phyloP scores from a whole-genome alignment of 2,888 invertebrate genomes.

The Metalampra italica region DNA sequence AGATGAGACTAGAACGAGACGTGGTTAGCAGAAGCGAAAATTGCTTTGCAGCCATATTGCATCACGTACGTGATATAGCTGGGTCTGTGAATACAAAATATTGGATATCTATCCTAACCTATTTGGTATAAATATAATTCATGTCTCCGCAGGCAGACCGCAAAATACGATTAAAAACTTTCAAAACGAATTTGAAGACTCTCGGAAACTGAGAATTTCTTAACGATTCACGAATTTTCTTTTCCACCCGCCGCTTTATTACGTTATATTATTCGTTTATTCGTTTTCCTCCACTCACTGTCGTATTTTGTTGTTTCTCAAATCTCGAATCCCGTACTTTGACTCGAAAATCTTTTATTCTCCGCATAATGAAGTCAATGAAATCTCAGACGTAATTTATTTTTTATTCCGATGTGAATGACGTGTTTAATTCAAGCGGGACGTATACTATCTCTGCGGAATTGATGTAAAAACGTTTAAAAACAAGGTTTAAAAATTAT shows the following conservation, averaged over 20 bases:
- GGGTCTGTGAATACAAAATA: background rate
- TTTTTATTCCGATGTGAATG: background rate
- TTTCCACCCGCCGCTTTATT: background rate
- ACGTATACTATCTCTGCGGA: too few species aligned
- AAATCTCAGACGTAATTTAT: background rate
- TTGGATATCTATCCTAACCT: too few species aligned
- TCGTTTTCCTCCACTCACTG: too few species aligned
- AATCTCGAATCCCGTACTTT: background rate
- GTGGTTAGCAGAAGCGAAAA: background rate
- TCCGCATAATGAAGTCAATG: background rate
- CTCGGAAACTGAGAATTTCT: background rate
- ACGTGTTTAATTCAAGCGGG: background rate
- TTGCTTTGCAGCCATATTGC: conserved; percentile 4
- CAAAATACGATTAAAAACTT: conserved; percentile 3
- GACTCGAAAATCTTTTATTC: background rate
- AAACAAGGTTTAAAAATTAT: too few species aligned
- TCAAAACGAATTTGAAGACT: background rate
- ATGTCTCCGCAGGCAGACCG: background rate
- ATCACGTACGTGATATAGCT: background rate
- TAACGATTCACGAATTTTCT: conserved; percentile 1
- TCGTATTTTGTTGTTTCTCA: too few species aligned
- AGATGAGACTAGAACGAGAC: background rate
- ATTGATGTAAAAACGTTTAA: too few species aligned
- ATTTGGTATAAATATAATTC: too few species aligned
- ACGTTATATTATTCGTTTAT: background rate